These are phyloP conservation scores for Strigops habroptila DNA, from an alignment of 2,113 vertebrate species.

Conservation along the genomic window DNA sequence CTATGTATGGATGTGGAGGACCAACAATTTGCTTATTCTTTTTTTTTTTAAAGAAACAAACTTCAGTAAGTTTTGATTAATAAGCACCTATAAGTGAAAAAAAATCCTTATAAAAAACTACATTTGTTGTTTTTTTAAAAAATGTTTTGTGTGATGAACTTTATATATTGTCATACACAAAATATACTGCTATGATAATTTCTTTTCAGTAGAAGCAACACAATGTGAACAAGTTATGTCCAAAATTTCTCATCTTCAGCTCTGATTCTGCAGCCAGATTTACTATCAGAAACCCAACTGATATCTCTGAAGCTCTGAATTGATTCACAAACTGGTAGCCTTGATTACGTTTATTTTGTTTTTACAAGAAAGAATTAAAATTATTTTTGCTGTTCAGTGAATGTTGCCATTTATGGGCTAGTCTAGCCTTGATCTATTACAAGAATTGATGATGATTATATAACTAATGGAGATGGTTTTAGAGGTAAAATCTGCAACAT, in stretches of 20 bases:
- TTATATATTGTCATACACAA: background rate
- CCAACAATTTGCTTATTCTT: background rate
- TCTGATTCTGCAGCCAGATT: background rate
- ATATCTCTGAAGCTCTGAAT: background rate
- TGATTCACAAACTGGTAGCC: background rate
- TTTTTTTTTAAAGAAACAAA: background rate
- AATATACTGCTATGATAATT: background rate
- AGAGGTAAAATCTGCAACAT: background rate
- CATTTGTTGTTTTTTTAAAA: background rate
- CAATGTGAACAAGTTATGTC: background rate
- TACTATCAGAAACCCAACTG: background rate
- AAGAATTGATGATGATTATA: background rate
- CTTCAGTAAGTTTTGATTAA: slow-evolving; percentile 11
- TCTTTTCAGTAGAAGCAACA: background rate
- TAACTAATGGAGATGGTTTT: background rate
- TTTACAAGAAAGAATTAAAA: background rate
- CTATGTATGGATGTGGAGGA: background rate
- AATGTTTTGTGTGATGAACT: background rate
- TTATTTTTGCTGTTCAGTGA: background rate
- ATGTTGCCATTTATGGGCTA: background rate
- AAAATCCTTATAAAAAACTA: background rate
- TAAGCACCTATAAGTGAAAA: background rate
- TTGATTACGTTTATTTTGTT: background rate
- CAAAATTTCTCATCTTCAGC: background rate
- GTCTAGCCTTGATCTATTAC: background rate